A percentile compares a stretch with the other conserved stretches of the same genome.
Evolutionary conservation across 2,888 invertebrate genomes (phyloP).

Genomic region (Euphydryas editha): DNA sequence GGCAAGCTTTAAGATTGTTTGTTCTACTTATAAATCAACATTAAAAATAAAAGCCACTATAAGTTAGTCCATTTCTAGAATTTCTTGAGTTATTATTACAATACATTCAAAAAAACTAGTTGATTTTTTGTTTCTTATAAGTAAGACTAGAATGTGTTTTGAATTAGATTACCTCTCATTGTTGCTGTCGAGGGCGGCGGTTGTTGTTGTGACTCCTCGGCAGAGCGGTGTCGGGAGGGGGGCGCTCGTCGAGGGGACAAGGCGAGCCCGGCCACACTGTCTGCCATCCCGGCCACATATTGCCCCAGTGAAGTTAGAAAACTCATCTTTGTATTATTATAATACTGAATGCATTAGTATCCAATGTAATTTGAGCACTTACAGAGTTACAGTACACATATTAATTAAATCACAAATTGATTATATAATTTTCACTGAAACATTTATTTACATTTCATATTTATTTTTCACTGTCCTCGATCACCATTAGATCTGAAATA

Average conservation of each 20-base stretch:
- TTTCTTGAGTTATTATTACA: too few species aligned
- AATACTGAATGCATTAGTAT: constrained; percentile 43
- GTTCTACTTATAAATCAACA: constrained; percentile 15
- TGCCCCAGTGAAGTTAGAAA: constrained; percentile 93
- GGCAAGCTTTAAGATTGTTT: constrained; percentile 19
- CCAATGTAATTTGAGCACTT: constrained; percentile 5
- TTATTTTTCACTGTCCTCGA: constrained; percentile 10
- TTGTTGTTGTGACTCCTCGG: constrained; percentile 75
- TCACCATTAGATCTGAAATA: constrained; percentile 27
- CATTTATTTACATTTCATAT: background rate
- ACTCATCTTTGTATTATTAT: constrained; percentile 85
- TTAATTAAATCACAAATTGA: background rate
- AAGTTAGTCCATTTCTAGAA: background rate
- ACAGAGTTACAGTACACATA: background rate
- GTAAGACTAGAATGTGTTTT: background rate
- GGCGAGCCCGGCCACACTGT: constrained; percentile 91
- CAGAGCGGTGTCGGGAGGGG: constrained; percentile 86
- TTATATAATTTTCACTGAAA: background rate
- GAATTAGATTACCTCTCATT: constrained; percentile 45
- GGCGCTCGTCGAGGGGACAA: constrained; percentile 90
- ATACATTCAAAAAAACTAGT: too few species aligned
- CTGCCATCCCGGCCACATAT: constrained; percentile 93
- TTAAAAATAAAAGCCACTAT: constrained; percentile 5
- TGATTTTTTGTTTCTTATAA: background rate
- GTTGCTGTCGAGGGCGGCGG: constrained; percentile 56